These are phyloP conservation scores for Saccostrea glomerata DNA, from an alignment of 1,140 invertebrate species.

Conservation along the genomic window DNA sequence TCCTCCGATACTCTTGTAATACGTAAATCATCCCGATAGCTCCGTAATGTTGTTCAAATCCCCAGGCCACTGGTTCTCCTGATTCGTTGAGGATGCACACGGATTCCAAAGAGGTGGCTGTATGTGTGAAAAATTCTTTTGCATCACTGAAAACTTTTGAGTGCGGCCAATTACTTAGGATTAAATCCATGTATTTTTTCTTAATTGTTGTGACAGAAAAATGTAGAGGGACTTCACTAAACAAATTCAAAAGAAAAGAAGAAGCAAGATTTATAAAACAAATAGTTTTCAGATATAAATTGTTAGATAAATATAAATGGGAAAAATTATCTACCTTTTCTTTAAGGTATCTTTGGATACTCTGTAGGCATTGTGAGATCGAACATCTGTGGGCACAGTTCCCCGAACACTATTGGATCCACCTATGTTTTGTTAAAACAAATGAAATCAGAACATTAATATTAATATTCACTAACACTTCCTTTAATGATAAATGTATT, in stretches of 20 bases:
- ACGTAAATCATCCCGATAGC: not conserved
- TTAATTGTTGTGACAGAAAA: not conserved
- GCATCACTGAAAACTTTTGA: not conserved
- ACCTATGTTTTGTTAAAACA: not conserved
- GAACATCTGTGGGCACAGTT: not conserved
- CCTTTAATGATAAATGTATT: no score
- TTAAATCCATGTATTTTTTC: not conserved
- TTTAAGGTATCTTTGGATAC: not conserved
- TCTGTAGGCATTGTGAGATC: not conserved
- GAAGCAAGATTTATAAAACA: not conserved
- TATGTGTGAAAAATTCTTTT: not conserved
- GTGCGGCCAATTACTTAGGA: not conserved
- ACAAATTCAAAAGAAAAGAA: not conserved
- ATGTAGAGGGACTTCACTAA: not conserved
- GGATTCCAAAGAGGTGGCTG: not conserved
- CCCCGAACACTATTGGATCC: not conserved
- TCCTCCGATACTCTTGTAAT: not conserved
- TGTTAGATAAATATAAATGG: no score
- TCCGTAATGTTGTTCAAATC: not conserved
- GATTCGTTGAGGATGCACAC: not conserved
- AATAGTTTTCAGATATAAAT: not conserved
- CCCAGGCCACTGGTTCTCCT: not conserved
- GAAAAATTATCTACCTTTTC: not conserved
- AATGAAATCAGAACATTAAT: not conserved
- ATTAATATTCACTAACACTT: not conserved